Evolutionary conservation across 1,140 invertebrate genomes (phyloP).

Genomic region (Ostrea edulis): DNA sequence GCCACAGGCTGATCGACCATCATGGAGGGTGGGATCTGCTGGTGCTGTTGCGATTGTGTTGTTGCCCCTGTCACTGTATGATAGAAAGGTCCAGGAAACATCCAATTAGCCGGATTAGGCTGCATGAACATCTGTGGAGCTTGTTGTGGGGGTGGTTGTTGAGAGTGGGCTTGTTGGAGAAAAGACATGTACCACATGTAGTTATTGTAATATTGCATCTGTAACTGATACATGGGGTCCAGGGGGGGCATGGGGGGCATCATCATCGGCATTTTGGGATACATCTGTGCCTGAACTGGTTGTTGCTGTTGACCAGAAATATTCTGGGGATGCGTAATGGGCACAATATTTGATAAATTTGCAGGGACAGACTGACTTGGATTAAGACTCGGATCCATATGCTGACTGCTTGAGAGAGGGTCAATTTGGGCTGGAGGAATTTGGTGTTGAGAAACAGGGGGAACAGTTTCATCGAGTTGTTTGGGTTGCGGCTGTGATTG

Average conservation of each 20-base stretch:
- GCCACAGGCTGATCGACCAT: constrained; percentile 28
- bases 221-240: constrained; percentile 48
- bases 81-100: constrained; percentile 47
- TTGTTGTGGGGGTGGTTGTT: constrained; percentile 43
- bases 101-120: constrained; percentile 33
- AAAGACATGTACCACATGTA: constrained; percentile 25
- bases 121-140: constrained; percentile 42
- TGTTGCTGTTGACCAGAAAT: constrained; percentile 34
- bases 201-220: constrained; percentile 39
- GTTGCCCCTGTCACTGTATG: constrained; percentile 24
- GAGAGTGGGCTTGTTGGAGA: constrained; percentile 40
- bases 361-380: constrained; percentile 34
- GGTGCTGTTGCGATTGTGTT: constrained; percentile 40
- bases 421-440: constrained; percentile 16
- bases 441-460: constrained; percentile 60
- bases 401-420: constrained; percentile 47
- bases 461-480: constrained; percentile 43
- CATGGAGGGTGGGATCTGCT: constrained; percentile 46
- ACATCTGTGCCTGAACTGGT: neutral
- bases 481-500: constrained; percentile 43
- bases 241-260: constrained; percentile 39
- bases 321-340: constrained; percentile 39
- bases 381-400: constrained; percentile 1
- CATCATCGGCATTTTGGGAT: constrained; percentile 37
- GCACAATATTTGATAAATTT: constrained; percentile 43